Evolutionary conservation across 2,888 invertebrate genomes (phyloP), one percentile per base, ranked within the genome.

Genomic region (Agrotis segetum): DNA sequence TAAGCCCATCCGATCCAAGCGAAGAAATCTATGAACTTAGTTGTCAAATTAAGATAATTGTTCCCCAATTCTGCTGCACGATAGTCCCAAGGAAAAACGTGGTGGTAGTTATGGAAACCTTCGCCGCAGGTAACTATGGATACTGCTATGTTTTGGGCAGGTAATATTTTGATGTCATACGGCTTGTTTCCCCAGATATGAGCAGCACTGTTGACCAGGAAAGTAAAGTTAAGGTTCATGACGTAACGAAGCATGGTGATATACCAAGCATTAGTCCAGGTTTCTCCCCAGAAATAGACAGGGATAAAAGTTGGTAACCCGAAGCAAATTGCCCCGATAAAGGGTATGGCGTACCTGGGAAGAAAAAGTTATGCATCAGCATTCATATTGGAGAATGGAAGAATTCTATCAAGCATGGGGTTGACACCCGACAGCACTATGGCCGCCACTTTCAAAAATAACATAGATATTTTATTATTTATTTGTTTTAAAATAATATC

Each of bases 181-280:
- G 96, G 95, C 63, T 91, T 93, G 53, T 90, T 87, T 1, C 96
- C 96, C 91, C 92, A 96, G 44, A 92, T 86, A 88, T 97, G 97
- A n/a, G 97, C 97, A 3, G 96, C 96, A 80, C 97, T 97, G 92
- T 97, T 97, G 2, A 97, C 97, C 17, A 97, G 90, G 96, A 97
- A 97, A 0, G 97, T 97, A 73, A 94, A 92, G 87, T 98, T 97
- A 19, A 97, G 94, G 9, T 95, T 96, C 63, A 96, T 81, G 16
- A 94, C 90, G 87, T 97, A 97, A 50, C 97, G 95, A 13, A 97
- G 87, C 64, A 96, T 93, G 7, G 88, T 89, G 6, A 95, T 85
- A 71, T 94, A 93, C 93, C 93, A 96, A 2, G 96, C 90, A 79
- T 89, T 92, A 49, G 49, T 84, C 65, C 93, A 91, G 3, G 86